A percentile compares a stretch with the other conserved stretches of the same genome.
Evolutionary conservation across 2,113 vertebrate species (phyloP).

Genomic region (Macheiramphus alcinus): DNA sequence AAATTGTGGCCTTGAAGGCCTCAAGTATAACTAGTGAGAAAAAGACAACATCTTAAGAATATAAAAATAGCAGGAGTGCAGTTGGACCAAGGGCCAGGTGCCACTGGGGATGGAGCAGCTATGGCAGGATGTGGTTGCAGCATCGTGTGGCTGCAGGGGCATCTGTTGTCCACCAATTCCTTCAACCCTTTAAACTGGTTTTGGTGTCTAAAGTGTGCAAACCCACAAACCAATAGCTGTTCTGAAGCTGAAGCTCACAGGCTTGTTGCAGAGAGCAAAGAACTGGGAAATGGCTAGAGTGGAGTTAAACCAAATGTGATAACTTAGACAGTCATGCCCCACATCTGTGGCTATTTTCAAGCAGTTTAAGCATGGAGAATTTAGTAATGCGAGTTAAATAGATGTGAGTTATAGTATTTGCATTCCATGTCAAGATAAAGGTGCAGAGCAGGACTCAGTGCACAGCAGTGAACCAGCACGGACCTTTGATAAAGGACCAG

Average conservation of each 20-base stretch:
- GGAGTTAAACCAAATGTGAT: neutral
- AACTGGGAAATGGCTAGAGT: neutral
- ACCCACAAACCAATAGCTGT: neutral
- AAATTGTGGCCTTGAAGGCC: neutral
- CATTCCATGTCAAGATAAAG: neutral
- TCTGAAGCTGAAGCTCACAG: neutral
- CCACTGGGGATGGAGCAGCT: neutral
- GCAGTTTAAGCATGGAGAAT: neutral
- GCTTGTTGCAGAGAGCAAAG: neutral
- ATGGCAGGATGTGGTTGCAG: fast-evolving
- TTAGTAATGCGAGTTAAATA: neutral
- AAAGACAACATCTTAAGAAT: neutral
- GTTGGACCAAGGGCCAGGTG: neutral
- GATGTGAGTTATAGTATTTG: neutral
- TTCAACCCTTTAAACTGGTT: neutral
- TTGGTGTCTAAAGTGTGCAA: neutral
- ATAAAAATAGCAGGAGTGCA: neutral
- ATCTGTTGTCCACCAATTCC: neutral
- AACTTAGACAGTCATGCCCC: fast-evolving
- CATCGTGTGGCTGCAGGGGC: fast-evolving
- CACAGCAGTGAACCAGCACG: neutral
- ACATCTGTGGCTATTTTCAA: fast-evolving
- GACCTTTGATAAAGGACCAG: neutral
- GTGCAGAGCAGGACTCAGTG: neutral
- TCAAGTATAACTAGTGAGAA: neutral